These are phyloP conservation scores for Caenorhabditis afra DNA, from an alignment of 2,888 invertebrate species.

Conservation along the genomic window DNA sequence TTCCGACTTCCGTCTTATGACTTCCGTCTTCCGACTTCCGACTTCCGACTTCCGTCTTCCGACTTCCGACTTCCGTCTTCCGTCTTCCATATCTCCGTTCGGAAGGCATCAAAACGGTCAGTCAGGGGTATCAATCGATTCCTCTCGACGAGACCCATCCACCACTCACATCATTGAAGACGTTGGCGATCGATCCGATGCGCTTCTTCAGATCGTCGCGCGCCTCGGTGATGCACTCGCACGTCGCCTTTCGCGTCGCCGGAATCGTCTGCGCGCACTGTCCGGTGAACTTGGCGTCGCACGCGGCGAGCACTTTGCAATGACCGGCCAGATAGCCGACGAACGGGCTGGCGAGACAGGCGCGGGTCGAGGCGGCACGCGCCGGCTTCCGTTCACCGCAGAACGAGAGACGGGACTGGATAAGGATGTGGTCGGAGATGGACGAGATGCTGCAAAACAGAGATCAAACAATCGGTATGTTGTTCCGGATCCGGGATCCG, in stretches of 20 bases:
- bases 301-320: conserved; percentile 71
- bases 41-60: no score
- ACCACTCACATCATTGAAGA: conserved; percentile 69
- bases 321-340: conserved; percentile 77
- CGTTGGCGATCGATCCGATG: conserved; percentile 77
- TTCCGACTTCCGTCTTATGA: no score
- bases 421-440: conserved; percentile 79
- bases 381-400: conserved; percentile 79
- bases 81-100: no score
- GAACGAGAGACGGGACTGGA: conserved; percentile 78
- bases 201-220: conserved; percentile 78
- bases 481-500: no score
- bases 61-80: no score
- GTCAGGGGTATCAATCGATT: not conserved
- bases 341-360: conserved; percentile 78
- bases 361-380: conserved; percentile 73
- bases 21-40: no score
- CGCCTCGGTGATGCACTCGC: conserved; percentile 80
- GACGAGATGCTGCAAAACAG: conserved; percentile 76
- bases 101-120: no score
- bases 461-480: no score
- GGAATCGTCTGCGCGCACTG: conserved; percentile 72
- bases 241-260: conserved; percentile 71
- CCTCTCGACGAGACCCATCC: no score
- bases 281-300: conserved; percentile 67